Conservation (phyloP, 1,140 invertebrate genomes). For the Carcinoscorpius rotundicauda region DNA sequence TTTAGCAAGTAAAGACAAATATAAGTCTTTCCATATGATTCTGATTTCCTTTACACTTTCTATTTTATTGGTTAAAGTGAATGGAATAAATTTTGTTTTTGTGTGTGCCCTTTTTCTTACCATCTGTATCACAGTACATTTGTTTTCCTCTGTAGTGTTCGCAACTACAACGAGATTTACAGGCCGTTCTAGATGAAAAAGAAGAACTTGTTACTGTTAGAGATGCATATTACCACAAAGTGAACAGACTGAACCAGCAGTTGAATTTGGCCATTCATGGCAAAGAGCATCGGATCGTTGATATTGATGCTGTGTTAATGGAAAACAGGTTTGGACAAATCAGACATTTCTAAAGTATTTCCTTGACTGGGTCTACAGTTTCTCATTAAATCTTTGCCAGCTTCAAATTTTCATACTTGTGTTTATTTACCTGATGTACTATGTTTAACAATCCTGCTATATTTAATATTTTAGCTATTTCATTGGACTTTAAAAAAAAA, state of each 20-base stretch:
- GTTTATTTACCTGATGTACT: too few species aligned
- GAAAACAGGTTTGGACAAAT: conserved; percentile 49
- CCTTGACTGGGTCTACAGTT: not conserved
- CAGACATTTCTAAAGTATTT: conserved; percentile 1
- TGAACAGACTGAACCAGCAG: conserved; percentile 67
- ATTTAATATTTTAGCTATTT: too few species aligned
- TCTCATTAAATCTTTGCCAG: too few species aligned
- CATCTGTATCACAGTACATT: too few species aligned
- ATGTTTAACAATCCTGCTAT: too few species aligned
- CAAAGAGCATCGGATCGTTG: conserved; percentile 45
- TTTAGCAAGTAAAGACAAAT: too few species aligned
- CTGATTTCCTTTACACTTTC: not conserved
- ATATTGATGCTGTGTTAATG: conserved; percentile 63
- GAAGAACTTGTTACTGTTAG: conserved; percentile 66
- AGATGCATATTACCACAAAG: conserved; percentile 73
- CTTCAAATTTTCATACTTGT: too few species aligned
- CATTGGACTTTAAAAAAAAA: too few species aligned
- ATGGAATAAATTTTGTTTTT: not conserved
- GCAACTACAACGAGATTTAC: conserved; percentile 57
- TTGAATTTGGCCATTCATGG: conserved; percentile 56
- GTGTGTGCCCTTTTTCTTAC: conserved; percentile 8
- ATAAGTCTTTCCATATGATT: not conserved
- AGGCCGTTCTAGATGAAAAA: conserved; percentile 67
- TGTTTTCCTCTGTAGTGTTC: conserved; percentile 36
- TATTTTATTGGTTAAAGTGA: not conserved